phyloP scores from a whole-genome alignment of 2,113 vertebrate genomes.

The Dromiciops gliroides region DNA sequence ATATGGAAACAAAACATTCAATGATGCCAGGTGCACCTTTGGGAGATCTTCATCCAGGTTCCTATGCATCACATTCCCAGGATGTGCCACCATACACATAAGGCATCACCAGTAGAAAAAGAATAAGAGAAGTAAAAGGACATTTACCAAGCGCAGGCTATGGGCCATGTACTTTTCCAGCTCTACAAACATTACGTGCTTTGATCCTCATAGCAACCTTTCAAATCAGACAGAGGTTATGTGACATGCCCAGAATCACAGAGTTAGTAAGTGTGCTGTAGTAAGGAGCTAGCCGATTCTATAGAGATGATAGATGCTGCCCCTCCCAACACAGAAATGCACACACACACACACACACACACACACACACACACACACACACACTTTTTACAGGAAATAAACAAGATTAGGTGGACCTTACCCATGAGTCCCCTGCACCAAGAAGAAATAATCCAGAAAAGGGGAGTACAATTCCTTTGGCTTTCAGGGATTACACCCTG shows the following conservation, averaged over 20 bases:
- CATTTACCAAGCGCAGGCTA: rapidly evolving
- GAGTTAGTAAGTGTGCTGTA: background rate
- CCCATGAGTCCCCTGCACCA: background rate
- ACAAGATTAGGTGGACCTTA: background rate
- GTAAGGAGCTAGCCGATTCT: background rate
- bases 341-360: too few relatives aligned
- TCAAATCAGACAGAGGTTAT: background rate
- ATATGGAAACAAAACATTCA: too few relatives aligned
- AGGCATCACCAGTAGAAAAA: background rate
- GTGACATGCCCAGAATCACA: background rate
- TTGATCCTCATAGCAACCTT: background rate
- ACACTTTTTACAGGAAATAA: background rate
- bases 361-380: too few relatives aligned
- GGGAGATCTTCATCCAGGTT: background rate
- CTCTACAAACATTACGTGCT: background rate
- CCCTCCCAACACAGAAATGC: too few relatives aligned
- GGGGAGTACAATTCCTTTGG: background rate
- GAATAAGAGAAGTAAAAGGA: background rate
- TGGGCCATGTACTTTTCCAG: background rate
- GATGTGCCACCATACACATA: background rate
- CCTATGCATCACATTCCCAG: too few relatives aligned
- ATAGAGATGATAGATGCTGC: background rate
- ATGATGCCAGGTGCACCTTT: background rate
- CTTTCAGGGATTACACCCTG: background rate
- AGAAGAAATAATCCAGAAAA: background rate